Conservation (phyloP, 2,113 vertebrate genomes). For the Suncus etruscus region DNA sequence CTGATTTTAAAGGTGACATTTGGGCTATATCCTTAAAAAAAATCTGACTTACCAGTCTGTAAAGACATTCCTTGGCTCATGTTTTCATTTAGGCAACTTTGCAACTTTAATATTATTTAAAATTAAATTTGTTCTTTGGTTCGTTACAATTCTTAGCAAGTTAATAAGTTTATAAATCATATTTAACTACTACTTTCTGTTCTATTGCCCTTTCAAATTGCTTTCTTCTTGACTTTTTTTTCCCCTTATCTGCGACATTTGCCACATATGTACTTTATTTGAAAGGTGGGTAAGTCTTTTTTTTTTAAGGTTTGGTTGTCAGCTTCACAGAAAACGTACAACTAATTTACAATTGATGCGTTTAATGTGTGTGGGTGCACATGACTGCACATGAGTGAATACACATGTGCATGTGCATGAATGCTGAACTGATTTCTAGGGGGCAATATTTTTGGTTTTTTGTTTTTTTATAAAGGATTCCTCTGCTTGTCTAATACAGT, state of each 20-base stretch:
- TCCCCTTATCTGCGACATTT: conserved; percentile 31
- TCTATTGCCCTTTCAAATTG: conserved; percentile 78
- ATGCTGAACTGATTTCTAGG: neutral
- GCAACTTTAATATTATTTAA: conserved; percentile 68
- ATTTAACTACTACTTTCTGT: conserved; percentile 82
- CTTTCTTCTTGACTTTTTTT: conserved; percentile 70
- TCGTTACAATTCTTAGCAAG: conserved; percentile 82
- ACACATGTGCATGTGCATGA: neutral
- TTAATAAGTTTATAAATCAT: conserved; percentile 85
- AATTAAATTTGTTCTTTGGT: conserved; percentile 83
- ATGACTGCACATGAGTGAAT: neutral
- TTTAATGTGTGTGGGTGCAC: neutral
- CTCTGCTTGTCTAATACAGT: neutral
- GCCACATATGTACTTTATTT: conserved; percentile 42
- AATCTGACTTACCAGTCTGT: conserved; percentile 66
- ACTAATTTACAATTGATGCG: neutral
- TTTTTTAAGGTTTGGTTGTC: neutral
- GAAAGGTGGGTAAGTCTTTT: conserved; percentile 30
- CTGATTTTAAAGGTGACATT: conserved; percentile 74
- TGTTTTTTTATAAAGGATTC: neutral
- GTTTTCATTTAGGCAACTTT: conserved; percentile 73
- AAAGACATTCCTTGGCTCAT: conserved; percentile 66
- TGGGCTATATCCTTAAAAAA: conserved; percentile 72
- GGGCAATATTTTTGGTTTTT: neutral
- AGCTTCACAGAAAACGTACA: neutral